Evolutionary conservation across 2,797 vertebrate species (phyloP).

Genomic region (Ciconia nigra): DNA sequence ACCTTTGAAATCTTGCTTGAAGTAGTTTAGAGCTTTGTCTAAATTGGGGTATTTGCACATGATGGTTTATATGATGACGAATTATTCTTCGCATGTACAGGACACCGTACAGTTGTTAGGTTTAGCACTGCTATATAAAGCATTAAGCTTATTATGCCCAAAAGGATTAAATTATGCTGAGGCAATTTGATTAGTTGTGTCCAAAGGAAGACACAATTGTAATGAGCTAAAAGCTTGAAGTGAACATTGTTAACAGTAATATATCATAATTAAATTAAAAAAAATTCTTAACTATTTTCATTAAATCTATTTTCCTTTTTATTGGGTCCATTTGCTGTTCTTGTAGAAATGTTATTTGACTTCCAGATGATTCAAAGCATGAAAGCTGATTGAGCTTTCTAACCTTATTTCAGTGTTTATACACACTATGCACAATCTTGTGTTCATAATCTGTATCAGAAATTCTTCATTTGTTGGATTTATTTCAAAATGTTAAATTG

Average conservation of each 20-base stretch:
- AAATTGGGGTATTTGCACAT: not conserved
- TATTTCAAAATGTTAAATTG: not conserved
- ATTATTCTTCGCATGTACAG: not conserved
- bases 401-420: not conserved
- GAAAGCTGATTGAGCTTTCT: not conserved
- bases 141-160: constrained; percentile 6
- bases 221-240: not conserved
- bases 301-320: not conserved
- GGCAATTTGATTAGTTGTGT: constrained; percentile 18
- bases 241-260: not conserved
- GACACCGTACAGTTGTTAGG: not conserved
- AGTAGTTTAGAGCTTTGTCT: not conserved
- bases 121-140: constrained; percentile 46
- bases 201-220: not conserved
- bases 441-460: not conserved
- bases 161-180: constrained; percentile 48
- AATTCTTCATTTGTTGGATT: not conserved
- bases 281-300: not conserved
- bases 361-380: not conserved
- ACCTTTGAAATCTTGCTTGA: not conserved
- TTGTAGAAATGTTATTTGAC: not conserved
- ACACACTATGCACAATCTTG: not conserved
- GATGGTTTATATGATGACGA: not conserved
- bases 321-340: not conserved
- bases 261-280: not conserved